Evolutionary conservation across 2,888 invertebrate species (phyloP).

Genomic region (Tricholauxania praeusta): DNA sequence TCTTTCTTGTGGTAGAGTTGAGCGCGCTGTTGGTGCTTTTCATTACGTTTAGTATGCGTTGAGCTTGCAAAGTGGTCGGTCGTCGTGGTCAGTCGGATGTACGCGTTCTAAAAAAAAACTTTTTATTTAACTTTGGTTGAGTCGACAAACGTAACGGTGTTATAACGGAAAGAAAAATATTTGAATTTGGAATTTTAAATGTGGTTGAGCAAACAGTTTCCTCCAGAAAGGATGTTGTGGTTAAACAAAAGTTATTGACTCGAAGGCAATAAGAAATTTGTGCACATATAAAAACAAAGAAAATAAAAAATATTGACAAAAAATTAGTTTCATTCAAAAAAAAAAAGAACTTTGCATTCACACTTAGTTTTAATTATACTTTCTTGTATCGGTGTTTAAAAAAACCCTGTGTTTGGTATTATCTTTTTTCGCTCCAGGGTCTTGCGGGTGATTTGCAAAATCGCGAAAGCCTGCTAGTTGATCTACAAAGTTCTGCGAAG

Average conservation of each 20-base stretch:
- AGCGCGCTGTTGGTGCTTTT: conserved; percentile 4
- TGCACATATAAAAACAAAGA: neutral
- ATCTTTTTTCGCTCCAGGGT: conserved; percentile 70
- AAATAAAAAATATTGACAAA: conserved; percentile 5
- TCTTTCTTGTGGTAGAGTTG: neutral
- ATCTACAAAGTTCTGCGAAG: conserved; percentile 77
- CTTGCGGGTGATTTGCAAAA: conserved; percentile 81
- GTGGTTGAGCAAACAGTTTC: conserved; percentile 8
- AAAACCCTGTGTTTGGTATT: neutral
- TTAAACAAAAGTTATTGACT: neutral
- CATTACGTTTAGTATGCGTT: conserved; percentile 38
- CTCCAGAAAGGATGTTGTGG: conserved; percentile 6
- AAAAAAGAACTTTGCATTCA: neutral
- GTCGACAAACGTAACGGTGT: neutral
- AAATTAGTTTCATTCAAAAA: neutral
- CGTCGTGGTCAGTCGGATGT: conserved; percentile 11
- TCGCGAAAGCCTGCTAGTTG: conserved; percentile 80
- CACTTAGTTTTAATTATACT: neutral
- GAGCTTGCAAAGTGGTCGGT: conserved; percentile 33
- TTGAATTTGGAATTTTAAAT: conserved; percentile 25
- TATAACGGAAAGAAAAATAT: conserved; percentile 18
- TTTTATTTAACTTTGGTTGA: neutral
- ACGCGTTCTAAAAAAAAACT: neutral
- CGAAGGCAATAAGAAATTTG: neutral
- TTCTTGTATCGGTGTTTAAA: too few species aligned